phyloP scores from a whole-genome alignment of 2,113 vertebrate species.

The Zootoca vivipara region DNA sequence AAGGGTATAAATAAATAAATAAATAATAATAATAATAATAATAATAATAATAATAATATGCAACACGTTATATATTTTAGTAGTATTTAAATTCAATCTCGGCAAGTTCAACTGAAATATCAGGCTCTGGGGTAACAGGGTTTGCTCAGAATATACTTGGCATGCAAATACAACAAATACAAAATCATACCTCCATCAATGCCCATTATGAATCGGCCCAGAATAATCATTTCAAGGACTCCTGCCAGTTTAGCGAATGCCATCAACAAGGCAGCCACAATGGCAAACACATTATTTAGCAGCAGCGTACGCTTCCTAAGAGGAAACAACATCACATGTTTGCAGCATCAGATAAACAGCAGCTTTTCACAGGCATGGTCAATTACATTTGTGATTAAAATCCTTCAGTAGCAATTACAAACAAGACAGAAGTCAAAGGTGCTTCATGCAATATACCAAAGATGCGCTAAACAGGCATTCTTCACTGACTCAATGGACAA shows the following conservation, averaged over 20 bases:
- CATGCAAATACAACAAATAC: accelerated
- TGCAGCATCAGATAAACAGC: not conserved
- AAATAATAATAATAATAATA: too few relatives aligned
- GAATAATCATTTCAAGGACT: constrained; percentile 91
- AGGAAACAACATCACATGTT: constrained; percentile 25
- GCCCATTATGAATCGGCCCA: constrained; percentile 89
- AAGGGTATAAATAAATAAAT: too few relatives aligned
- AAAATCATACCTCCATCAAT: constrained; percentile 87
- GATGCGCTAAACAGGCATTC: not conserved
- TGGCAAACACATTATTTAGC: constrained; percentile 86
- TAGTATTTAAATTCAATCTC: too few relatives aligned
- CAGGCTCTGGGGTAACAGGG: not conserved
- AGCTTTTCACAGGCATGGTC: not conserved
- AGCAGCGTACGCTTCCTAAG: constrained; percentile 87
- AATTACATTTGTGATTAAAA: not conserved
- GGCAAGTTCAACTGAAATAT: not conserved
- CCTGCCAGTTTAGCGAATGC: constrained; percentile 78
- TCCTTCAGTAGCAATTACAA: not conserved
- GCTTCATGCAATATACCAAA: not conserved
- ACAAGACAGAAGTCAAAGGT: not conserved
- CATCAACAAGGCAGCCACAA: constrained; percentile 84
- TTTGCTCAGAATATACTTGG: accelerated
- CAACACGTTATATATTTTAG: too few relatives aligned
- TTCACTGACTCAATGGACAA: not conserved
- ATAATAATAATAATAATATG: too few relatives aligned